These are phyloP conservation scores for Nebria ingens DNA, from an alignment of 1,140 invertebrate species.

Conservation along the genomic window DNA sequence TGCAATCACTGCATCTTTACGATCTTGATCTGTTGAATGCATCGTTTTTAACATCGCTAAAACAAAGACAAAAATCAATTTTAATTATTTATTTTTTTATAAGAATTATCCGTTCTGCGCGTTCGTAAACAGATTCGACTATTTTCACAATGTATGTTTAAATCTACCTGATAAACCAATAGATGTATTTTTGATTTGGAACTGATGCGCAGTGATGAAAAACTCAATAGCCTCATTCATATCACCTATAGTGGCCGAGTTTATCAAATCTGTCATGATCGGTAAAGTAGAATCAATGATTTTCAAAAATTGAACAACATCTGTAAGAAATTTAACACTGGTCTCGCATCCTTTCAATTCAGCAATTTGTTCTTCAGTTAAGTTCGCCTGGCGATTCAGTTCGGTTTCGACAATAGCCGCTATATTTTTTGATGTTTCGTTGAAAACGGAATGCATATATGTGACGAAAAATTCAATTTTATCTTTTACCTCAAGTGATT, in stretches of 20 bases:
- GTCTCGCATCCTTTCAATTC: not conserved
- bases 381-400: not conserved
- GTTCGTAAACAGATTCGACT: too few relatives aligned
- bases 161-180: slow-evolving; percentile 6
- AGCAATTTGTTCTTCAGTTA: not conserved
- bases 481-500: not conserved
- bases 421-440: not conserved
- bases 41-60: not conserved
- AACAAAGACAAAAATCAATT: not conserved
- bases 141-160: too few relatives aligned
- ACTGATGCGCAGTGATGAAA: slow-evolving; percentile 69
- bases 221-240: slow-evolving; percentile 77
- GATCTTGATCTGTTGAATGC: not conserved
- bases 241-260: slow-evolving; percentile 64
- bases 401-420: not conserved
- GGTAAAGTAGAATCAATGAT: slow-evolving; percentile 56
- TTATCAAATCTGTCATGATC: slow-evolving; percentile 56
- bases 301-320: slow-evolving; percentile 1
- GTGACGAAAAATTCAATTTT: not conserved
- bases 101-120: not conserved
- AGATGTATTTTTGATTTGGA: slow-evolving; percentile 57
- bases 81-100: too few relatives aligned
- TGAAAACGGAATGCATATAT: not conserved
- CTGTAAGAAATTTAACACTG: not conserved
- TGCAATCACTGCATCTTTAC: not conserved